These are phyloP conservation scores for Lumbricus terrestris DNA, from an alignment of 2,888 invertebrate species.

Conservation along the genomic window DNA sequence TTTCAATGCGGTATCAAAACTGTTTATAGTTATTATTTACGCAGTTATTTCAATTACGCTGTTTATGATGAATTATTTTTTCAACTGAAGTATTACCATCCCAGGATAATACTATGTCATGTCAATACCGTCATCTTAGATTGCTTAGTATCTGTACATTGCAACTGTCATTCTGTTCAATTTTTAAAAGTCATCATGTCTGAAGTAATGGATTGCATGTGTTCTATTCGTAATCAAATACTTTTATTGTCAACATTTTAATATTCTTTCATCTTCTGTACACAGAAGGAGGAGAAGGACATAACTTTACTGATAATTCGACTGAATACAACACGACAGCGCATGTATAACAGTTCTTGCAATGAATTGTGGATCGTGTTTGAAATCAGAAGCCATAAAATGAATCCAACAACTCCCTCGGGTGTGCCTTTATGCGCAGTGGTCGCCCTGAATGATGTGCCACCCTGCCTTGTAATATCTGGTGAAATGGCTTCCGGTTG, in stretches of 20 bases:
- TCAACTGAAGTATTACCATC: background rate
- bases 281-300: background rate
- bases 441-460: background rate
- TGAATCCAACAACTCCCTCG: background rate
- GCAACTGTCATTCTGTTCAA: background rate
- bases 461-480: background rate
- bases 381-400: background rate
- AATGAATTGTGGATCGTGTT: background rate
- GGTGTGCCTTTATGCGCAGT: background rate
- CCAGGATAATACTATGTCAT: background rate
- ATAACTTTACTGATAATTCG: background rate
- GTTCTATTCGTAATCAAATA: background rate
- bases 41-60: background rate
- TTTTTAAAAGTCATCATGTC: background rate
- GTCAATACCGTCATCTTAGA: background rate
- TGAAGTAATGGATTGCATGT: background rate
- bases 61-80: background rate
- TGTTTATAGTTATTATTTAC: background rate
- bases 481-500: background rate
- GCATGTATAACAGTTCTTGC: background rate
- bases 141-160: background rate
- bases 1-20: background rate
- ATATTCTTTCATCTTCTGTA: background rate
- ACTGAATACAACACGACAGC: background rate
- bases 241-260: background rate